Evolutionary conservation across 2,113 vertebrate species (phyloP).

Genomic region (Brienomyrus brachyistius): DNA sequence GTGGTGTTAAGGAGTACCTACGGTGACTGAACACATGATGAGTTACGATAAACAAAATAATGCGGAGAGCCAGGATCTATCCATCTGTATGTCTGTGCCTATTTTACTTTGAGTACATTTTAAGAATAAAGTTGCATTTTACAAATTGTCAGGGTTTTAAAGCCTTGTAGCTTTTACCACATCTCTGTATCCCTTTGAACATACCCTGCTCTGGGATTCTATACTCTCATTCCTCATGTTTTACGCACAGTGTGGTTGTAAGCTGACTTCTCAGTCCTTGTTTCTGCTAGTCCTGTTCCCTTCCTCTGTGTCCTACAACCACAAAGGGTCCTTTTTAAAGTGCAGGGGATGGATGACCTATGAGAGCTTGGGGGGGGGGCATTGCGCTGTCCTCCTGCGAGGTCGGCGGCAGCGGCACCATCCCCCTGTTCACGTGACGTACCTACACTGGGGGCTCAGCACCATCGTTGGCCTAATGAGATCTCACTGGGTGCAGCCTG

Average conservation of each 20-base stretch:
- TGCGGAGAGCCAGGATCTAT: background rate
- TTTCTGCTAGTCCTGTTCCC: background rate
- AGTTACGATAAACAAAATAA: background rate
- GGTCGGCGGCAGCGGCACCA: no score
- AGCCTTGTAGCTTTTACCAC: background rate
- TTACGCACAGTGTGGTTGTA: background rate
- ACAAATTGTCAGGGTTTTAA: background rate
- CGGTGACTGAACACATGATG: background rate
- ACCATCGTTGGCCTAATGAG: background rate
- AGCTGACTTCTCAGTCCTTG: background rate
- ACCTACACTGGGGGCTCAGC: background rate
- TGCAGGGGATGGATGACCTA: background rate
- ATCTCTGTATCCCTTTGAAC: background rate
- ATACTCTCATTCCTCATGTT: background rate
- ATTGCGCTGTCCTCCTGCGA: background rate
- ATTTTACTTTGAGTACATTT: background rate
- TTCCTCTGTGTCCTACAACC: background rate
- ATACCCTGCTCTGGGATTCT: background rate
- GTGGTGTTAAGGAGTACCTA: background rate
- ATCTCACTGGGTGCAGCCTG: background rate
- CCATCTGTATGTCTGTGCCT: background rate
- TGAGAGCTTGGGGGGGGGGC: background rate
- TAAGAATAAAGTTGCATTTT: background rate
- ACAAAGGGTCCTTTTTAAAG: background rate
- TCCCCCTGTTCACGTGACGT: background rate